Base-by-base conservation (phyloP, 2,888 invertebrate genomes). In the Imbricaverruca yamaguchii region DNA sequence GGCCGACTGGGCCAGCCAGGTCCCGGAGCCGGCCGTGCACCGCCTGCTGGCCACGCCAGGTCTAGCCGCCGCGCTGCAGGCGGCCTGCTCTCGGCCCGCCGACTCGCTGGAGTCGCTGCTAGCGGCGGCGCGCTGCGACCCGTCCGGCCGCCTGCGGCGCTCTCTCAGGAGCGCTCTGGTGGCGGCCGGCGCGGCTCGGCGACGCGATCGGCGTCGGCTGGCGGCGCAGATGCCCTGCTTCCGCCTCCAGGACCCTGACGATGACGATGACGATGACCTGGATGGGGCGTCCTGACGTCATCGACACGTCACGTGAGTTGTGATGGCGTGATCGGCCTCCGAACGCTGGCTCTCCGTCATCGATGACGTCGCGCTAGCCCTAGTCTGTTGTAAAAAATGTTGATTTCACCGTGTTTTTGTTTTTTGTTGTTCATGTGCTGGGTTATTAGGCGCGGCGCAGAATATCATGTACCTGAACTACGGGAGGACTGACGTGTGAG, bases 141-240 rank as follows among this genome's bases (percentile, higher is more conserved):
- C 53, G 18, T 74, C 74, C 74, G 74, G 74, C 53, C 74, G 74
- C 1, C 21, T 74, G 15, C 39, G 74, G 8, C 53, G 74, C 13
- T 0, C 18, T 15, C 74, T 74, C 25, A 10, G 67, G 53, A 3
- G 8, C 39, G 53, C 53, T 13, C 74, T 18, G 56, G 7, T 18
- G n/a, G 6, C 11, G 21, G 11, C 10, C n/a, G 67, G 65, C 11
- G 69, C 18, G 6, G 21, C 23, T 21, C 18, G 57, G 18, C 55
- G 67, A 8, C 39, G 39, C 55, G 56, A 56, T 13, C 23, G 55
- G 55, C 21, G 15, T 0, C 21, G 53, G 67, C 18, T 55, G 39
- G 79, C 61, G 77, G 53, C 55, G 25, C 61, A 78, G 79, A n/a
- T 55, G 61, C 78, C 77, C 53, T 12, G 78, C 25, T 39, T 59